These are phyloP conservation scores for Hybos culiciformis DNA, from an alignment of 2,888 invertebrate species.

Conservation along the genomic window DNA sequence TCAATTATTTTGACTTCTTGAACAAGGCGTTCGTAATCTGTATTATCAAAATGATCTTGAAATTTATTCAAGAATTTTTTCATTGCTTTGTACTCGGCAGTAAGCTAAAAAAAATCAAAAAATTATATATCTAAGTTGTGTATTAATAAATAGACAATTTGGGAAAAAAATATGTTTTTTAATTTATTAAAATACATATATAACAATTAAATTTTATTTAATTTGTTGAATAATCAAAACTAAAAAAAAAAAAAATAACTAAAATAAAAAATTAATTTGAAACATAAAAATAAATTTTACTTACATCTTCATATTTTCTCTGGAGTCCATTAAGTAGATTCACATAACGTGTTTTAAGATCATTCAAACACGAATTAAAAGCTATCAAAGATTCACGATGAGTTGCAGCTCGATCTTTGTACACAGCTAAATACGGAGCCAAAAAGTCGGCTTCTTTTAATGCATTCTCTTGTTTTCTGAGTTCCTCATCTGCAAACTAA, in stretches of 20 bases:
- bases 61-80: conserved; percentile 30
- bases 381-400: conserved; percentile 24
- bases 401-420: conserved; percentile 22
- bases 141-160: no score
- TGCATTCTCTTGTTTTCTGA: conserved; percentile 36
- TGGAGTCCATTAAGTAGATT: conserved; percentile 51
- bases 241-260: no score
- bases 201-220: neutral
- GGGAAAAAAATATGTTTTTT: no score
- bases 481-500: conserved; percentile 26
- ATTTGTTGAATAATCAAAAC: no score
- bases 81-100: conserved; percentile 27
- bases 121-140: neutral
- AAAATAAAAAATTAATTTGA: neutral
- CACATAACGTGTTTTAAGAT: conserved; percentile 49
- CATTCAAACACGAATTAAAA: conserved; percentile 43
- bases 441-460: conserved; percentile 42
- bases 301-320: conserved; percentile 48
- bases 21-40: conserved; percentile 28
- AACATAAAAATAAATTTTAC: conserved; percentile 2
- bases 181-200: neutral
- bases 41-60: conserved; percentile 29
- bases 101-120: conserved; percentile 19
- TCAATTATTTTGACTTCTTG: conserved; percentile 28
- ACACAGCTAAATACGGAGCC: conserved; percentile 43